These are phyloP conservation scores for Anguilla megastoma DNA, from an alignment of 2,797 vertebrate genomes.

Conservation along the genomic window DNA sequence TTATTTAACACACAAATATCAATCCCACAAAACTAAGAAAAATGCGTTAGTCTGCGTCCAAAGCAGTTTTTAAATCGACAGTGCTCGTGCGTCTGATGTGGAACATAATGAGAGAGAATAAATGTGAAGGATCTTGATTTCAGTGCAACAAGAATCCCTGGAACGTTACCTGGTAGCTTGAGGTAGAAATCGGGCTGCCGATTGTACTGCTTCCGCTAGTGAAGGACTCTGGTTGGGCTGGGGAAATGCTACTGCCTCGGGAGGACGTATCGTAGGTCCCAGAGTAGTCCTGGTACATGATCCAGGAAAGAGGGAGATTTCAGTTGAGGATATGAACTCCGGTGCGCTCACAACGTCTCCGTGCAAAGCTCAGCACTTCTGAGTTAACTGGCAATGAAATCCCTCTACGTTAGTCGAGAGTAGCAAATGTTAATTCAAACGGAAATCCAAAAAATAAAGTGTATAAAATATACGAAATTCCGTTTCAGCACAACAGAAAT, in stretches of 20 bases:
- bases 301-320: slow-evolving; percentile 75
- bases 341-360: slow-evolving; percentile 58
- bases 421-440: slow-evolving; percentile 24
- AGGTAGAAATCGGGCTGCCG: slow-evolving; percentile 79
- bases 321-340: slow-evolving; percentile 51
- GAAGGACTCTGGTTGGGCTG: slow-evolving; percentile 90
- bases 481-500: slow-evolving; percentile 27
- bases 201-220: slow-evolving; percentile 82
- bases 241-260: slow-evolving; percentile 95
- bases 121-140: background rate
- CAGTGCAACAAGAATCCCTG: background rate
- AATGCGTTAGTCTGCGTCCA: background rate
- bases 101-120: background rate
- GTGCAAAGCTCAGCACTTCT: slow-evolving; percentile 61
- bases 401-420: slow-evolving; percentile 44
- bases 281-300: slow-evolving; percentile 99
- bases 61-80: background rate
- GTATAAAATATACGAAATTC: slow-evolving; percentile 42
- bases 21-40: background rate
- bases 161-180: slow-evolving; percentile 81
- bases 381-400: slow-evolving; percentile 51
- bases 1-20: background rate
- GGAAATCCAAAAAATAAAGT: slow-evolving; percentile 49
- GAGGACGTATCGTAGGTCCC: slow-evolving; percentile 97
- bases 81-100: background rate